Base-by-base conservation (phyloP, 2,797 vertebrate species). In the Manis javanica region DNA sequence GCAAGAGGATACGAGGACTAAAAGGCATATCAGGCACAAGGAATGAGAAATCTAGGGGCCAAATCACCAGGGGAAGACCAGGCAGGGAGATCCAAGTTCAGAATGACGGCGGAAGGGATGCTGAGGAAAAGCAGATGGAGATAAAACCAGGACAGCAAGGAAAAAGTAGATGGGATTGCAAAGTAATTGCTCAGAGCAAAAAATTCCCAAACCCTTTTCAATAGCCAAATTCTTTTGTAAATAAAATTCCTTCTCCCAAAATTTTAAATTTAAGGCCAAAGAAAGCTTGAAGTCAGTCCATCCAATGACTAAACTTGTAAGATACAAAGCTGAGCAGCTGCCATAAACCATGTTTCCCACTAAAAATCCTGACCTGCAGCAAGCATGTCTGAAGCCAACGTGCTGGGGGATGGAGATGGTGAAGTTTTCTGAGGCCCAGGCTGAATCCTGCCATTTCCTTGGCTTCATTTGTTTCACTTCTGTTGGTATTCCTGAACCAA, bases 221-320 rank as follows among this genome's bases (percentile, higher is more conserved):
- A 74, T 61, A 78, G 79, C 19, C 75, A 96, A 93, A 89, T 34
- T 64, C 53, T 87, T 63, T 55, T 61, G 0, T 82, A 83, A 95
- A 81, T 31, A 95, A 94, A 95, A 92, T 89, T 94, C 59, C 37
- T 94, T 63, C 42, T 89, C 78, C 78, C 34, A 84, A 91, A 42
- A 87, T 84, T 90, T 83, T 83, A 88, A 91, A 93, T 7, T 61
- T 53, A 71, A 83, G 19, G 71, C 72, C 77, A 79, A 92, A 89
- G 83, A 91, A 94, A 96, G 53, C 79, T 87, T 94, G 37, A 75
- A 87, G 53, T 51, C 23, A 42, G 24, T 86, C 86, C 83, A 83
- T 21, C 69, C 31, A 53, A 24, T 46, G 46, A 51, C 19, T 71
- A 42, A 64, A 34, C 15, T 79, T 72, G 74, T 92, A 69, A 87